These are phyloP conservation scores for Scaptomyza cyrtandrae DNA, from an alignment of 2,888 invertebrate species.

Conservation along the genomic window DNA sequence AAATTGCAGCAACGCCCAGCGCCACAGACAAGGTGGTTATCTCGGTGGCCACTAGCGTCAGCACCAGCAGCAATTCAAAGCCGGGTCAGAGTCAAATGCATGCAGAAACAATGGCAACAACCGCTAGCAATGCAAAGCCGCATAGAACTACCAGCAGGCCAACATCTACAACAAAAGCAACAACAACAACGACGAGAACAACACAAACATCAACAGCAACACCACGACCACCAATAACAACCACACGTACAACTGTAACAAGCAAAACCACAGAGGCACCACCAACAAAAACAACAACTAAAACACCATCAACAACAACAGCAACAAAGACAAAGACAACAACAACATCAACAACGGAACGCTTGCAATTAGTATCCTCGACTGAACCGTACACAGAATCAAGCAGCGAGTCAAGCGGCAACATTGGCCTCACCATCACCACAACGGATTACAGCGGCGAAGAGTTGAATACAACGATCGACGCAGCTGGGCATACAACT, in stretches of 20 bases:
- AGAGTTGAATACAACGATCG: constrained; percentile 56
- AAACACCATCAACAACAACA: constrained; percentile 12
- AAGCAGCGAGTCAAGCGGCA: constrained; percentile 42
- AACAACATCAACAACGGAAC: constrained; percentile 39
- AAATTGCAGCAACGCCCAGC: constrained; percentile 62
- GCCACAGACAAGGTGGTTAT: constrained; percentile 78
- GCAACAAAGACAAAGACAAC: constrained; percentile 23
- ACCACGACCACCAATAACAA: constrained; percentile 22
- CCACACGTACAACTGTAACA: constrained; percentile 41
- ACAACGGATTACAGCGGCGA: constrained; percentile 67
- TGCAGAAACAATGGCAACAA: constrained; percentile 26
- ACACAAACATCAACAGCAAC: constrained; percentile 26
- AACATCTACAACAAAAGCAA: constrained; percentile 35
- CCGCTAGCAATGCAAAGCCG: constrained; percentile 33
- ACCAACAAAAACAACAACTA: constrained; percentile 24
- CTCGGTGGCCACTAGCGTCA: constrained; percentile 80
- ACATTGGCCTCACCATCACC: constrained; percentile 24
- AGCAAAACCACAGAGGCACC: constrained; percentile 61
- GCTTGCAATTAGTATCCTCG: constrained; percentile 60
- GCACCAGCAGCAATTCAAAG: constrained; percentile 62
- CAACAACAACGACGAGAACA: constrained; percentile 43
- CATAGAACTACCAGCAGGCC: constrained; percentile 32
- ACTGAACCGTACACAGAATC: constrained; percentile 46
- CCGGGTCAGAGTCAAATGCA: constrained; percentile 40
- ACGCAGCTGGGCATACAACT: constrained; percentile 69